phyloP scores from a whole-genome alignment of 1,140 invertebrate genomes.

The Gryon sp. region DNA sequence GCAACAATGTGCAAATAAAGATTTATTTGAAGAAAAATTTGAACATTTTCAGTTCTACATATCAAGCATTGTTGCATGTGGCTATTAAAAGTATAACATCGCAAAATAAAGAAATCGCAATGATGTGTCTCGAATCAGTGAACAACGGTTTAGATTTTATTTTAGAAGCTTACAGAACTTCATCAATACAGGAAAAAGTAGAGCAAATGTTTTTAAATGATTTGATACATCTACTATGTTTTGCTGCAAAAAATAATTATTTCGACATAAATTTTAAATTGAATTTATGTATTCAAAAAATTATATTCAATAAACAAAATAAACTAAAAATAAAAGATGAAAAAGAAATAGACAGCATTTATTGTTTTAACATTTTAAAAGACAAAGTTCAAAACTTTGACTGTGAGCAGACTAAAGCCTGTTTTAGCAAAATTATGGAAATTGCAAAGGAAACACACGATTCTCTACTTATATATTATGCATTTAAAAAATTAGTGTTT shows the following conservation, averaged over 20 bases:
- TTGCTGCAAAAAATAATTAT: background rate
- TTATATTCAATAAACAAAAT: slow-evolving; percentile 28
- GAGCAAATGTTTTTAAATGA: slow-evolving; percentile 33
- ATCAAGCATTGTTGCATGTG: slow-evolving; percentile 49
- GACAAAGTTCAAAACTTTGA: background rate
- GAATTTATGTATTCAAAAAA: slow-evolving; percentile 8
- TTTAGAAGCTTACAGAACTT: slow-evolving; percentile 8
- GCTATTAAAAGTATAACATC: slow-evolving; percentile 15
- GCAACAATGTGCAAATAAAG: slow-evolving; percentile 4
- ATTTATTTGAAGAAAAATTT: slow-evolving; percentile 64
- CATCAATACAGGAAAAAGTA: slow-evolving; percentile 7
- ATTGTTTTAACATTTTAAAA: slow-evolving; percentile 12
- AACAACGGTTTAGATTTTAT: slow-evolving; percentile 35
- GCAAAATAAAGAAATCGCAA: background rate
- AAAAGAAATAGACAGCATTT: slow-evolving; percentile 8
- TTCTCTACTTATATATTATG: slow-evolving; percentile 57
- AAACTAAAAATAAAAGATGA: slow-evolving; percentile 18
- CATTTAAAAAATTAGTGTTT: slow-evolving; percentile 67
- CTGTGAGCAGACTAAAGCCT: background rate
- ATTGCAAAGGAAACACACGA: slow-evolving; percentile 52
- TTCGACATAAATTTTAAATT: slow-evolving; percentile 17
- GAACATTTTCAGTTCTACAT: slow-evolving; percentile 39
- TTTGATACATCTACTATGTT: slow-evolving; percentile 23
- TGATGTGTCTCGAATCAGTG: slow-evolving; percentile 27
- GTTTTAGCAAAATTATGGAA: slow-evolving; percentile 29